Evolutionary conservation across 2,888 invertebrate genomes (phyloP).

Genomic region (Pseudeuparius sepicola): DNA sequence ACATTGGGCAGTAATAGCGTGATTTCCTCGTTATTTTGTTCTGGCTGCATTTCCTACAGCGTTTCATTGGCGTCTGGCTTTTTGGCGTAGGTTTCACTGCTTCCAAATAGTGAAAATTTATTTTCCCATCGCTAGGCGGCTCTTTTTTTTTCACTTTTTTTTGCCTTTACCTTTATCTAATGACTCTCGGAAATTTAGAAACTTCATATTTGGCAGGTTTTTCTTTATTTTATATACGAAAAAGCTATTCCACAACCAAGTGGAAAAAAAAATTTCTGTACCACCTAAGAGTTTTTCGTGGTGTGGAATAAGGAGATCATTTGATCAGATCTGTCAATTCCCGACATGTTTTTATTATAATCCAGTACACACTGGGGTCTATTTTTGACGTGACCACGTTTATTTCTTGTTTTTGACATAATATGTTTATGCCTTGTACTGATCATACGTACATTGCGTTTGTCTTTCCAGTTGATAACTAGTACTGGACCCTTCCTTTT

Average conservation of each 20-base stretch:
- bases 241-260: constrained; percentile 3
- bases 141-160: constrained; percentile 1
- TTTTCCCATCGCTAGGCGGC: not conserved
- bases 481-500: constrained; percentile 3
- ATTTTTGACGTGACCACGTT: constrained; percentile 8
- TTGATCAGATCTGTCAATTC: constrained; percentile 3
- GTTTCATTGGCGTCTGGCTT: not conserved
- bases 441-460: constrained; percentile 5
- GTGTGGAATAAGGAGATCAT: constrained; percentile 1
- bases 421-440: too few species aligned
- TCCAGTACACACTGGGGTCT: too few species aligned
- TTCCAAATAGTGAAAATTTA: constrained; percentile 4
- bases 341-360: constrained; percentile 5
- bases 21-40: constrained; percentile 1
- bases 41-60: not conserved
- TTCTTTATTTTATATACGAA: not conserved
- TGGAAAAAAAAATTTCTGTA: constrained; percentile 1
- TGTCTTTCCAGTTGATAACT: constrained; percentile 10
- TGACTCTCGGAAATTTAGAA: not conserved
- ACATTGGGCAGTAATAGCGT: constrained; percentile 4
- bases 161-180: not conserved
- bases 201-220: constrained; percentile 1
- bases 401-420: constrained; percentile 4
- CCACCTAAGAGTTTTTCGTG: constrained; percentile 1
- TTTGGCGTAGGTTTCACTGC: not conserved